A percentile compares a stretch with the other conserved stretches of the same genome.
These are phyloP conservation scores for Watsonalla cultraria DNA, from an alignment of 2,888 invertebrate species.

Conservation along the genomic window DNA sequence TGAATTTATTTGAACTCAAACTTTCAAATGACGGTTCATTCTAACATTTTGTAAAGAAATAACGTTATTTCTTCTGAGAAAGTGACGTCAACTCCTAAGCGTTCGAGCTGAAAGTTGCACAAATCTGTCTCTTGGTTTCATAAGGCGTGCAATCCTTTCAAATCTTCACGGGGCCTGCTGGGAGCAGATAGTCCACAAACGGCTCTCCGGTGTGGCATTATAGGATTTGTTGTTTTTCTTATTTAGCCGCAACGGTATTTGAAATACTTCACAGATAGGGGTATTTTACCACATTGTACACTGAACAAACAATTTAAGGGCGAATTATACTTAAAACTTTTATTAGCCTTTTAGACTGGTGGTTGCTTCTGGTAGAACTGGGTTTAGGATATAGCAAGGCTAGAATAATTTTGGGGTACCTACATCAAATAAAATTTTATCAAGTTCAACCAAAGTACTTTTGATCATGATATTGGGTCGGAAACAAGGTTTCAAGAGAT, in stretches of 20 bases:
- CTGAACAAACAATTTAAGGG: too few species aligned
- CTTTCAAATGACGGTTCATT: too few species aligned
- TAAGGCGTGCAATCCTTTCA: slow-evolving; percentile 27
- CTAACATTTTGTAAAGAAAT: background rate
- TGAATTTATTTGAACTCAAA: too few species aligned
- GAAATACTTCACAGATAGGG: slow-evolving; percentile 2
- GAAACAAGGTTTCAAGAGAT: too few species aligned
- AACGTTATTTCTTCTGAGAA: too few species aligned
- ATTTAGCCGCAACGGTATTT: slow-evolving; percentile 4
- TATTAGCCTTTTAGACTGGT: too few species aligned
- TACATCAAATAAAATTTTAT: background rate
- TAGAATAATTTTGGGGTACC: too few species aligned
- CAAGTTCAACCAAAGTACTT: background rate
- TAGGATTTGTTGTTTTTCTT: slow-evolving; percentile 13
- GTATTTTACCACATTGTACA: background rate
- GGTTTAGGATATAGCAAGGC: too few species aligned
- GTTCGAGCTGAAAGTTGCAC: background rate
- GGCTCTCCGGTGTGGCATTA: slow-evolving; percentile 9
- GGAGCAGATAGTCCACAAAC: slow-evolving; percentile 24
- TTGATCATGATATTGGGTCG: background rate
- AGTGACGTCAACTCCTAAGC: background rate
- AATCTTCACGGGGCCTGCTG: slow-evolving; percentile 28
- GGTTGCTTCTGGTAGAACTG: too few species aligned
- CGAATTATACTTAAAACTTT: too few species aligned
- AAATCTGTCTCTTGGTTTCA: slow-evolving; percentile 5